Evolutionary conservation across 2,113 vertebrate species (phyloP).

Genomic region (Crotalus tigris): DNA sequence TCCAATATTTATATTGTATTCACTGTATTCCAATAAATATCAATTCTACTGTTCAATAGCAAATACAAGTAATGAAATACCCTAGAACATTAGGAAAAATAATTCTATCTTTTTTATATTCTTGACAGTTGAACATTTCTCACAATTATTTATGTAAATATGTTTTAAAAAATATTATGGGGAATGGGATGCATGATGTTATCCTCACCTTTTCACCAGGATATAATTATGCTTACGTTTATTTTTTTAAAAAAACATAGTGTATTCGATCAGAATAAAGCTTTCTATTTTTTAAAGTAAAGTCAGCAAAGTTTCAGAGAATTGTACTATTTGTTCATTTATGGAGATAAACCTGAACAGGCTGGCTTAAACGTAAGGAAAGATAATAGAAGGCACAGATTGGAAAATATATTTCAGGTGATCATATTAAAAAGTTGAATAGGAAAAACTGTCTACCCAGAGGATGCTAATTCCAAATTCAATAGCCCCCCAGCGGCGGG

Average conservation of each 20-base stretch:
- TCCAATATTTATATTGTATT: background rate
- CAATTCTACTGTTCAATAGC: background rate
- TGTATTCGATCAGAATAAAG: background rate
- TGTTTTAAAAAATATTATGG: background rate
- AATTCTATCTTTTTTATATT: background rate
- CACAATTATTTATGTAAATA: background rate
- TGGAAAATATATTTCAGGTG: background rate
- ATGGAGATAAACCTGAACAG: background rate
- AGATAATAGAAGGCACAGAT: background rate
- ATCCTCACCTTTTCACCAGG: background rate
- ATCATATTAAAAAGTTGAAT: background rate
- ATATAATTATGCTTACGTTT: background rate
- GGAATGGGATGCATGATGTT: background rate
- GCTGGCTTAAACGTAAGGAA: background rate
- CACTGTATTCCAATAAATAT: background rate
- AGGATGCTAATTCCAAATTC: background rate
- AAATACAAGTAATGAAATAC: background rate
- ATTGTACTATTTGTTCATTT: background rate
- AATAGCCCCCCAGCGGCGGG: background rate
- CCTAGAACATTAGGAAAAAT: background rate
- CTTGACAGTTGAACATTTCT: background rate
- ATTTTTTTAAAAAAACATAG: background rate
- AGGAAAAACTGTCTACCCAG: background rate
- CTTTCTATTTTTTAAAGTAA: background rate
- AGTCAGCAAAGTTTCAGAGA: background rate